Evolutionary conservation across 2,888 invertebrate genomes (phyloP).

Genomic region (Junonia oenone): DNA sequence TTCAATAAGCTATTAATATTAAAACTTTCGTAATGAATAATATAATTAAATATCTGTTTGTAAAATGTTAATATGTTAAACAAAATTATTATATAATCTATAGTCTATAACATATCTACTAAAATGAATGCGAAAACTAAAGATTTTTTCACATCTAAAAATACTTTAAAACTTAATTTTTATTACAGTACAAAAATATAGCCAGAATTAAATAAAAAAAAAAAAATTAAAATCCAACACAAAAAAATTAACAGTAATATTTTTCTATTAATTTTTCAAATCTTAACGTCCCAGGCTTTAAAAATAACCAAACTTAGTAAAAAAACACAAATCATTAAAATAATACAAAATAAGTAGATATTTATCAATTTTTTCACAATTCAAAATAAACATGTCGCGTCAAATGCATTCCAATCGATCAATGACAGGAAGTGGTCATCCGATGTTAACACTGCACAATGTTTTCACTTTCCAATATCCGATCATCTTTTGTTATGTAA

Average conservation of each 20-base stretch:
- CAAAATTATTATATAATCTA: too few relatives aligned
- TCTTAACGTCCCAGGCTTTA: too few relatives aligned
- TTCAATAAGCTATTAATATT: not conserved
- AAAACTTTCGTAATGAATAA: not conserved
- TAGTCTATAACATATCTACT: too few relatives aligned
- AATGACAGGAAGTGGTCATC: constrained; percentile 26
- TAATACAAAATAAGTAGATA: not conserved
- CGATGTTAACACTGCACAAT: constrained; percentile 18
- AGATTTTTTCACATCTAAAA: too few relatives aligned
- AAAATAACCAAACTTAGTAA: too few relatives aligned
- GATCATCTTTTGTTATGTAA: constrained; percentile 26
- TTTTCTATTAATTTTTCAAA: too few relatives aligned
- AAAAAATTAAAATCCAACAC: too few relatives aligned
- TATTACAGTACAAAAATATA: too few relatives aligned
- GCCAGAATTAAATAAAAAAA: too few relatives aligned
- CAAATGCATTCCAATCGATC: constrained; percentile 22
- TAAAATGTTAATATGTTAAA: not conserved
- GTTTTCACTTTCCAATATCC: constrained; percentile 30
- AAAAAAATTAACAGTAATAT: too few relatives aligned
- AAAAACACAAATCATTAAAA: too few relatives aligned
- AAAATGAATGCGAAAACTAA: not conserved
- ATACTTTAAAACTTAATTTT: too few relatives aligned
- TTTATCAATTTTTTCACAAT: not conserved
- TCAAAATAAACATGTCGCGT: not conserved
- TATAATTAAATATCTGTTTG: not conserved